Base-by-base conservation (phyloP, 2,113 vertebrate genomes). In the Ceuthmochares aereus region DNA sequence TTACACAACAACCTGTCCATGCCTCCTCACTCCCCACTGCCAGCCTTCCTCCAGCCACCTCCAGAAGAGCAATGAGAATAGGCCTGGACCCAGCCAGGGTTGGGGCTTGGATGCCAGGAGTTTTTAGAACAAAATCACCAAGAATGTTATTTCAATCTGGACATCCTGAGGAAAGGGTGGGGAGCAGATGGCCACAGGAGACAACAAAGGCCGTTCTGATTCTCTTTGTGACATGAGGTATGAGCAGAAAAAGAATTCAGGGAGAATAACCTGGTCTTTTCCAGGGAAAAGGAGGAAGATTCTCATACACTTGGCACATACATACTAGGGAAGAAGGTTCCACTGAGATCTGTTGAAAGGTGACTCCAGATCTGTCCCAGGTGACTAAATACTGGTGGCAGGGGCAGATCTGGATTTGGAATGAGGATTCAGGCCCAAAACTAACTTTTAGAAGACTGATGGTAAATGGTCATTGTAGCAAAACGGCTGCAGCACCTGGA, bases 61-160 rank as follows among this genome's bases (percentile, higher is more conserved):
- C 45, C 45, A 93, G 87, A 84, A 92, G 51, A 87, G 63, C 91
- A 89, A 97, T 93, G 84, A 52, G 32, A 93, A 88, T 54, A 74
- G 96, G 81, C 67, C 42, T 76, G 95, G 93, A 95, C 70, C 92
- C 80, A 90, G 94, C 69, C 92, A 95, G 87, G 68, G 93, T 88
- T 96, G 63, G 34, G 52, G 81, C 79, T 95, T 14, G 25, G 76
- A 89, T 67, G 91, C 87, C 77, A 83, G 76, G 66, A 95, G 20
- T 66, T 93, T 95, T 93, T 62, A 89, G 86, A 93, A 94, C 90
- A 97, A 97, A 95, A 85, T 51, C 1, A 93, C 79, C 72, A 97
- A 96, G 87, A 96, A 96, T 94, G 86, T 93, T 97, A 94, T 97
- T 97, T 97, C 87, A 93, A 86, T 96, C 95, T 49, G 63, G 88